Evolutionary conservation across 2,888 invertebrate species (phyloP).

Genomic region (Nephrocerus scutellatus): DNA sequence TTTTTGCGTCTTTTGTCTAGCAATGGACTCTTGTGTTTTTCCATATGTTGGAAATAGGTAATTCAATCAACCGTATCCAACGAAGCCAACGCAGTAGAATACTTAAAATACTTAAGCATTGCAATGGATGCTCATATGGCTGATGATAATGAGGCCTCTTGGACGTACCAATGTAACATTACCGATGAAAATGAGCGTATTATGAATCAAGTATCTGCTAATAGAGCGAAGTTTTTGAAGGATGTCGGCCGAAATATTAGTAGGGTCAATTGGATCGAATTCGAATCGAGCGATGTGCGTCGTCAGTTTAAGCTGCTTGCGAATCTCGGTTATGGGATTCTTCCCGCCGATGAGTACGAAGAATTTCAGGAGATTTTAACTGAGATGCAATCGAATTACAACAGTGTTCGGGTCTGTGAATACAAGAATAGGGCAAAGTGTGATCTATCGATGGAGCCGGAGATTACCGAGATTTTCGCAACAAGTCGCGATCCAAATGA

Average conservation of each 20-base stretch:
- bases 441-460: slow-evolving; percentile 60
- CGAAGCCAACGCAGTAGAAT: slow-evolving; percentile 55
- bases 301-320: slow-evolving; percentile 62
- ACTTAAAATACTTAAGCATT: slow-evolving; percentile 57
- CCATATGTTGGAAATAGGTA: too few relatives aligned
- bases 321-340: slow-evolving; percentile 60
- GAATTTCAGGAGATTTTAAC: slow-evolving; percentile 55
- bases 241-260: slow-evolving; percentile 33
- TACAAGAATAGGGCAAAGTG: slow-evolving; percentile 55
- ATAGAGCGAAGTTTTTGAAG: slow-evolving; percentile 31
- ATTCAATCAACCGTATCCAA: slow-evolving; percentile 30
- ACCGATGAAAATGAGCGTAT: slow-evolving; percentile 58
- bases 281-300: slow-evolving; percentile 59
- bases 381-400: slow-evolving; percentile 65
- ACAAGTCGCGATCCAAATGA: slow-evolving; percentile 64
- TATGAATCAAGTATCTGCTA: slow-evolving; percentile 26
- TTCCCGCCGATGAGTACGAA: slow-evolving; percentile 58
- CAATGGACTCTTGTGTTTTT: too few relatives aligned
- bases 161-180: slow-evolving; percentile 75
- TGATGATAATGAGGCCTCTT: slow-evolving; percentile 56
- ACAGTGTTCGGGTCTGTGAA: slow-evolving; percentile 64
- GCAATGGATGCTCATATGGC: slow-evolving; percentile 56
- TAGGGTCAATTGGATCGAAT: slow-evolving; percentile 65
- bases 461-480: slow-evolving; percentile 52
- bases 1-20: too few relatives aligned